Conservation (phyloP, 2,797 vertebrate genomes). For the Anguilla obscura region DNA sequence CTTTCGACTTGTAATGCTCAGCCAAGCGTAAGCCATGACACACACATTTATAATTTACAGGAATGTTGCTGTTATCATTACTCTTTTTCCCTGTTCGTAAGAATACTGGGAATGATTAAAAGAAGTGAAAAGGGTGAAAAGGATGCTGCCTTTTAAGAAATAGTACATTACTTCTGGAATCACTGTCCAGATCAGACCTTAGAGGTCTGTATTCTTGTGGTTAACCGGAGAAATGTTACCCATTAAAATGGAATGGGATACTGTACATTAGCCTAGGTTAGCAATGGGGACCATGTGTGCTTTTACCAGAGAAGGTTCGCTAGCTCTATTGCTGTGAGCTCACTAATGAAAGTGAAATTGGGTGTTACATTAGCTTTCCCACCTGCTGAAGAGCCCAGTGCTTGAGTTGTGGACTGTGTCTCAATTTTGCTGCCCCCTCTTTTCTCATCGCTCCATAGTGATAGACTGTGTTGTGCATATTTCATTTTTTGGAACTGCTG, state of each 20-base stretch:
- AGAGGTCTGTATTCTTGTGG: conserved; percentile 27
- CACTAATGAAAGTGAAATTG: conserved; percentile 16
- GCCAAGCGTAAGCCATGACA: not conserved
- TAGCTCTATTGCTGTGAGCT: not conserved
- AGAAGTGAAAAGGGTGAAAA: conserved; percentile 18
- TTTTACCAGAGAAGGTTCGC: not conserved
- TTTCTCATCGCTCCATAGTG: not conserved
- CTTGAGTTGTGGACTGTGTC: not conserved
- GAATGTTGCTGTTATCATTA: conserved; percentile 13
- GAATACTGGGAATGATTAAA: conserved; percentile 4
- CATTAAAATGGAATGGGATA: conserved; percentile 34
- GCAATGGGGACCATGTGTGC: conserved; percentile 27
- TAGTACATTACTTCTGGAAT: conserved; percentile 13
- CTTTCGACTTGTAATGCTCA: not conserved
- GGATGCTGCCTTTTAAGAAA: not conserved
- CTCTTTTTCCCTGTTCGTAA: not conserved
- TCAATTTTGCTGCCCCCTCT: not conserved
- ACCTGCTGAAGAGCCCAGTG: conserved; percentile 4
- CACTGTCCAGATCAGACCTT: conserved; percentile 18
- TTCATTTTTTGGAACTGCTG: not conserved
- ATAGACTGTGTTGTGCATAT: not conserved
- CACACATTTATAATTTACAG: not conserved
- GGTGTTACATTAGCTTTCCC: conserved; percentile 11
- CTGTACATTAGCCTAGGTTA: conserved; percentile 6
- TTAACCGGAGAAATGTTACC: conserved; percentile 34